Base-by-base conservation (phyloP, 2,113 vertebrate genomes). In the Thomomys bottae region DNA sequence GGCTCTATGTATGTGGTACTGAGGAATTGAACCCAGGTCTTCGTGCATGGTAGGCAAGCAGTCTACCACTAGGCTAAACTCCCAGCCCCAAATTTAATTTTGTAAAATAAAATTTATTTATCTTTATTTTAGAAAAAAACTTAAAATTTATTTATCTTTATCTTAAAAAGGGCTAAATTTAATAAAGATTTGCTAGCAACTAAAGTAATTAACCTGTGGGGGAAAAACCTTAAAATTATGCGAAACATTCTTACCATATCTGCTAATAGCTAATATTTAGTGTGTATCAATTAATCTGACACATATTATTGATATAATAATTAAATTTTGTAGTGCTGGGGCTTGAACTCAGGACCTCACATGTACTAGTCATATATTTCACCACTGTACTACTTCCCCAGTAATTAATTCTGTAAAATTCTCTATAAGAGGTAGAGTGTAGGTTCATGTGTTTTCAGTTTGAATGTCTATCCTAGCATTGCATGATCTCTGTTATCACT, bases 151-250 rank as follows among this genome's bases (percentile, higher is more conserved):
- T n/a, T n/a, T 73, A 8, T 20, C 26, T 73, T 64, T 76, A 20
- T 40, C 49, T 88, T 94, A 91, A 68, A 95, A 92, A 71, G n/a
- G n/a, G 26, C 15, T 84, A 84, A 82, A 76, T 88, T 89, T 84
- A 61, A 79, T 14, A 36, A n/a, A 76, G 9, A 23, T 89, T 80
- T 89, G 34, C 68, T 73, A 38, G 24, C 10, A 84, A 24, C 8
- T 57, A 81, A 91, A 87, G n/a, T 68, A 92, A 89, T 78, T 91
- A 92, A 21, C 36, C 70, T 34, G 23, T 34, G 83, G 6, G 36
- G 3, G 12, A 2, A 63, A 87, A 90, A 89, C 78, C 42, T 80
- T 54, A 81, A 75, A 61, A 79, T 70, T 75, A 64, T 90, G 15
- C 40, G 49, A 88, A 87, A 71, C 21, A 71, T 87, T 93, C 23